These are phyloP conservation scores for Trachymyrmex septentrionalis DNA, from an alignment of 1,140 invertebrate genomes.

Conservation along the genomic window DNA sequence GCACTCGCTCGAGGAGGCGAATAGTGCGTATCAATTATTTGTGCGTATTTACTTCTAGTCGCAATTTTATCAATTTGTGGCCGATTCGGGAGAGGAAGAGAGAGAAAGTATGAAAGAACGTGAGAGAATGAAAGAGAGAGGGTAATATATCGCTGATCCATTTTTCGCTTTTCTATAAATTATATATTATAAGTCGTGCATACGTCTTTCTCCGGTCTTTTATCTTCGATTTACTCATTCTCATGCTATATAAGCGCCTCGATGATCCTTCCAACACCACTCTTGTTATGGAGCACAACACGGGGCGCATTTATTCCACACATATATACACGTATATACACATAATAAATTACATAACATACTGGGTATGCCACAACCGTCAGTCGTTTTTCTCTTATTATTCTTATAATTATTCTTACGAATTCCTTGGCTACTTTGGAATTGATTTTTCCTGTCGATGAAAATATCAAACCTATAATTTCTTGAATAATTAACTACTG, in stretches of 20 bases:
- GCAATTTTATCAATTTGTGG: constrained; percentile 64
- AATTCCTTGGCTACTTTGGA: constrained; percentile 10
- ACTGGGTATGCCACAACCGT: not conserved
- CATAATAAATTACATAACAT: constrained; percentile 16
- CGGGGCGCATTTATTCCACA: constrained; percentile 23
- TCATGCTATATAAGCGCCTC: constrained; percentile 50
- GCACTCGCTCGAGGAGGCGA: constrained; percentile 31
- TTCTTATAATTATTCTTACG: not conserved
- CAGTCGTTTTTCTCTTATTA: not conserved
- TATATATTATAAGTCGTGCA: constrained; percentile 28
- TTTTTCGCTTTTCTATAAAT: constrained; percentile 70
- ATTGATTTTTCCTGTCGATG: not conserved
- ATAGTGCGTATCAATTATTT: constrained; percentile 40
- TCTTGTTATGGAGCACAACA: constrained; percentile 34
- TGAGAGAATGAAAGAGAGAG: constrained; percentile 7
- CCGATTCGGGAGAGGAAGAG: constrained; percentile 33
- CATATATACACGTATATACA: not conserved
- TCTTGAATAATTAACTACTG: not conserved
- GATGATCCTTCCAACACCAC: constrained; percentile 28
- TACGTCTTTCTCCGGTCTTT: constrained; percentile 54
- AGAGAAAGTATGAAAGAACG: constrained; percentile 15
- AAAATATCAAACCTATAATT: constrained; percentile 3
- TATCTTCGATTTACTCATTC: constrained; percentile 44
- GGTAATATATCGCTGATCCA: constrained; percentile 63
- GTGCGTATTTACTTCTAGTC: constrained; percentile 68